phyloP scores from a whole-genome alignment of 1,140 invertebrate genomes.

The Leptinotarsa undecemlineata region DNA sequence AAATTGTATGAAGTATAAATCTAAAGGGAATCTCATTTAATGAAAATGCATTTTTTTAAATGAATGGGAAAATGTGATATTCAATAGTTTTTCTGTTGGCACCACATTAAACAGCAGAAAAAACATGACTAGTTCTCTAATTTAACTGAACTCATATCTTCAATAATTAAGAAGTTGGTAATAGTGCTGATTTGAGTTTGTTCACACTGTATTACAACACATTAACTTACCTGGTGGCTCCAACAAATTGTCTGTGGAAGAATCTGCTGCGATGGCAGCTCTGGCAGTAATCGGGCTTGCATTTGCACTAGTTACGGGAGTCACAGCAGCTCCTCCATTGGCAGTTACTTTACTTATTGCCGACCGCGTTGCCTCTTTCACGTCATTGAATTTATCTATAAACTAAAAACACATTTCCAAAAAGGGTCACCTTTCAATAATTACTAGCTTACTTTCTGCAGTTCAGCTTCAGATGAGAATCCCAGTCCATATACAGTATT shows the following conservation, averaged over 20 bases:
- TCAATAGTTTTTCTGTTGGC: no score
- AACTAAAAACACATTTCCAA: conserved; percentile 67
- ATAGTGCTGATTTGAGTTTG: no score
- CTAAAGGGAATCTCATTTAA: no score
- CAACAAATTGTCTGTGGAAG: conserved; percentile 52
- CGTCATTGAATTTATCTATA: conserved; percentile 98
- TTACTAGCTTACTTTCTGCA: conserved; percentile 75
- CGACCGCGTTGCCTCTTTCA: conserved; percentile 89
- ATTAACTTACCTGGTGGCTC: conserved; percentile 57
- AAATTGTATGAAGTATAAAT: no score
- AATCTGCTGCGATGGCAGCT: conserved; percentile 60
- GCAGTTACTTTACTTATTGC: conserved; percentile 68
- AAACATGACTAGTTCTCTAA: no score
- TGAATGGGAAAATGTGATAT: no score
- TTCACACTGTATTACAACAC: neutral
- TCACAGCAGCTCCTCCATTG: conserved; percentile 76
- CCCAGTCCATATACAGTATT: conserved; percentile 98
- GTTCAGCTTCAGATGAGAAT: conserved; percentile 91
- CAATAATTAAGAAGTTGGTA: no score
- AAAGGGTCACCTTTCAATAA: conserved; percentile 4
- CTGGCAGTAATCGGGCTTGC: conserved; percentile 79
- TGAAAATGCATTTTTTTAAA: no score
- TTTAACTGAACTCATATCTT: no score
- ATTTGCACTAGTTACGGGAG: conserved; percentile 81
- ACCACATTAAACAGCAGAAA: no score